Conservation (phyloP, 2,888 invertebrate species). For the Drosophila anomelani region DNA sequence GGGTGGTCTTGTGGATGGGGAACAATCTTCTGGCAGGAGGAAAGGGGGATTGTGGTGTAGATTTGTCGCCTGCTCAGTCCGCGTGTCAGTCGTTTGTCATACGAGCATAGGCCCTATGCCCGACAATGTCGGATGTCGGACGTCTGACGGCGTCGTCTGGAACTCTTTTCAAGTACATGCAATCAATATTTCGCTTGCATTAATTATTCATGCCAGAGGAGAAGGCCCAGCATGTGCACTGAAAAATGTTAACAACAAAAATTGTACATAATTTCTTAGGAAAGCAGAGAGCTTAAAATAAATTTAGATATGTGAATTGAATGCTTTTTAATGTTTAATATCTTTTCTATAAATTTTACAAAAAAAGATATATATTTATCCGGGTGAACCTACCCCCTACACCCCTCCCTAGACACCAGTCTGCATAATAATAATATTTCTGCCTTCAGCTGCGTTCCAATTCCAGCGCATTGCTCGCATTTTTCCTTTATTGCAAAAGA, state of each 20-base stretch:
- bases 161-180: conserved; percentile 51
- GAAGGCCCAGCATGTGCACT: conserved; percentile 4
- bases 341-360: neutral
- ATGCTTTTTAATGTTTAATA: too few relatives aligned
- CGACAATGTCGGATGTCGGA: conserved; percentile 39
- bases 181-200: conserved; percentile 62
- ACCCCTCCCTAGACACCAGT: conserved; percentile 8
- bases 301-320: neutral
- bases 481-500: conserved; percentile 66
- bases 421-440: conserved; percentile 40
- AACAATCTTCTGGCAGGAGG: neutral
- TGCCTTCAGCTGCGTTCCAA: conserved; percentile 65
- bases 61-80: conserved; percentile 78
- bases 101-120: conserved; percentile 22
- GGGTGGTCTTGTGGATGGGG: neutral
- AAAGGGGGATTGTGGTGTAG: conserved; percentile 33
- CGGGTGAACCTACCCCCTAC: neutral
- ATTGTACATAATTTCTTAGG: neutral
- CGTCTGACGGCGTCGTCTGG: conserved; percentile 46
- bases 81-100: conserved; percentile 79
- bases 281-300: neutral
- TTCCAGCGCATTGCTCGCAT: conserved; percentile 73
- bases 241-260: neutral
- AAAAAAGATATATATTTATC: neutral
- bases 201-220: conserved; percentile 50